Evolutionary conservation across 1,140 invertebrate genomes (phyloP), one percentile per base, ranked within the genome.

Genomic region (Adelges cooleyi): DNA sequence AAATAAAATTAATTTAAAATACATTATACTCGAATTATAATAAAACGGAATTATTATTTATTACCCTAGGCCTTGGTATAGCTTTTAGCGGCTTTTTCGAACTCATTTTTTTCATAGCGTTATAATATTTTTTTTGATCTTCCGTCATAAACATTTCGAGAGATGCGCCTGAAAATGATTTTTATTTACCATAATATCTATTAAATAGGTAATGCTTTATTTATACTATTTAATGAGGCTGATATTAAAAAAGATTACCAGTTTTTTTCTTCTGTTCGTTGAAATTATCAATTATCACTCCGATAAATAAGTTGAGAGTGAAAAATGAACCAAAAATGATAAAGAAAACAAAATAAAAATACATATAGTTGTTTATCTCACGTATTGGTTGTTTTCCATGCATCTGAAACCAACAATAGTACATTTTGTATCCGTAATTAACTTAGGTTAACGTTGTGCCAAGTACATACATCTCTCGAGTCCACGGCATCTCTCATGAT

Each of bases 61-160:
- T 81, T 81, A 95, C 91, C 82, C 86, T 91, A 71, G 95, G 95
- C 76, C 92, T 85, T 69, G 95, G 94, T 76, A 95, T 96, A 67
- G 95, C 93, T 82, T 98, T 98, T 73, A 95, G 81, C 42, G 95
- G 95, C 78, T 96, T 94, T 77, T 97, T 98, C 38, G 89, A 93
- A 69, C 92, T 91, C 92, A 98, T 97, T 79, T 97, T 96, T 78
- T 98, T 98, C 95, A 98, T 98, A 62, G 95, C 95, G 77, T 95
- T 96, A 80, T 98, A 98, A 78, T 98, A 98, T 80, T 98, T 98
- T 82, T 98, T 98, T 79, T 98, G 95, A 80, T 98, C 94, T 77
- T 98, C 95, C 69, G 95, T 98, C 95, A 98, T 98, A 81, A 98
- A 98, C 92, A 98, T 95, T 77, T 98, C 95, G 50, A 98, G 80